These are phyloP conservation scores for Drosophila mettleri DNA, from an alignment of 2,888 invertebrate genomes.

Conservation along the genomic window DNA sequence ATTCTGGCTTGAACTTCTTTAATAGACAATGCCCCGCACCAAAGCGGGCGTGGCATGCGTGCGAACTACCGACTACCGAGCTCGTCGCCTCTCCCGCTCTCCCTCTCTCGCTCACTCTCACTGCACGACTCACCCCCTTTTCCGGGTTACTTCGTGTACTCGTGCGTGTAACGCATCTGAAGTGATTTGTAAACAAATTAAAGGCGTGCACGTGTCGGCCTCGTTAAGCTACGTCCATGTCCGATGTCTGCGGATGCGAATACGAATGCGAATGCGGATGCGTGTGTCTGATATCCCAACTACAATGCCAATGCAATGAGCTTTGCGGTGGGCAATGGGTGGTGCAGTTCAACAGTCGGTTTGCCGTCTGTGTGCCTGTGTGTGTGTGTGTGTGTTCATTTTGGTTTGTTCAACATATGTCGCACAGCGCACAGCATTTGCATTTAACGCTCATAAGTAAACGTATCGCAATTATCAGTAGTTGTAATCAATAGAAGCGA, in stretches of 20 bases:
- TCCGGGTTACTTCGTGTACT: conserved; percentile 62
- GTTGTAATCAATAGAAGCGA: conserved; percentile 43
- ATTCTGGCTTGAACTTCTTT: conserved; percentile 59
- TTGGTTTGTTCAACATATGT: conserved; percentile 43
- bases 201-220: conserved; percentile 84
- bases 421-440: conserved; percentile 51
- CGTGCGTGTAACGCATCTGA: conserved; percentile 84
- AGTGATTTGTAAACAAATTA: conserved; percentile 85
- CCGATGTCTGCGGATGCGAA: conserved; percentile 17
- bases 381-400: conserved; percentile 4
- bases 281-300: conserved; percentile 53
- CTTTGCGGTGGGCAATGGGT: conserved; percentile 51
- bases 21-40: conserved; percentile 52
- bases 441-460: conserved; percentile 70
- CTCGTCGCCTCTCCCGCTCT: neutral
- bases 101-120: neutral
- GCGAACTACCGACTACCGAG: conserved; percentile 33
- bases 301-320: conserved; percentile 55
- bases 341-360: conserved; percentile 21
- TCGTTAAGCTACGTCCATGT: conserved; percentile 78
- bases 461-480: conserved; percentile 62
- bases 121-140: conserved; percentile 6
- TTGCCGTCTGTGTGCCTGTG: neutral
- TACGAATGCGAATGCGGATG: conserved; percentile 55
- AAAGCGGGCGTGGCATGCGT: conserved; percentile 62